Evolutionary conservation across 2,113 vertebrate species (phyloP).

Genomic region (Podarcis cretensis): DNA sequence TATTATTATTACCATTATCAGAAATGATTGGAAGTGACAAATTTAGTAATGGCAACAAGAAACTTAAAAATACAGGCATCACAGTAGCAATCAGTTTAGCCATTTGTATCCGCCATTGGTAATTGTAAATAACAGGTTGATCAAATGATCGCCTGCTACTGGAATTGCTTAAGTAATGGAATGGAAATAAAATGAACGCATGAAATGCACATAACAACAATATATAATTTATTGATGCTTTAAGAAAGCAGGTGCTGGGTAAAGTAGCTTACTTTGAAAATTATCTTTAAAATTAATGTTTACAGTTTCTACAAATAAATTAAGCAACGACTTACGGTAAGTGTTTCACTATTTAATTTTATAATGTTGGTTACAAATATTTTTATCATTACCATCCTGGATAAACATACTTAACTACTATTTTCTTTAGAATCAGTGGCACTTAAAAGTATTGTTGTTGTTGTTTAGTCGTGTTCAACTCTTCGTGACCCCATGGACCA

Average conservation of each 20-base stretch:
- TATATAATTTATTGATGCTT: conserved; percentile 22
- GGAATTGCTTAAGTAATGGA: conserved; percentile 50
- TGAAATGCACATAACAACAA: conserved; percentile 56
- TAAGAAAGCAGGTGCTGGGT: conserved; percentile 8
- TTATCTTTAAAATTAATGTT: background rate
- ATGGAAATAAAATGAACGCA: conserved; percentile 57
- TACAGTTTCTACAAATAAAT: background rate
- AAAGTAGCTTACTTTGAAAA: background rate
- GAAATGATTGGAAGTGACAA: conserved; percentile 50
- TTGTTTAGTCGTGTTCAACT: too few relatives aligned
- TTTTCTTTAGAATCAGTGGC: background rate
- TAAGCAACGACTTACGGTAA: background rate
- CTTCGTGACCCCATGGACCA: too few relatives aligned
- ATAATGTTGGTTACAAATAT: background rate
- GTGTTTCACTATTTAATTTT: background rate
- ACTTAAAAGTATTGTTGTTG: background rate
- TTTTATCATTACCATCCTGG: background rate
- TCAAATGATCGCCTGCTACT: conserved; percentile 43
- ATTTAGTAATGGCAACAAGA: conserved; percentile 18
- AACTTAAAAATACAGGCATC: conserved; percentile 48
- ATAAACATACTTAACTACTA: background rate
- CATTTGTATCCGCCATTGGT: conserved; percentile 59
- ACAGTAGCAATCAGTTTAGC: conserved; percentile 51
- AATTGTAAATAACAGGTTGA: conserved; percentile 55
- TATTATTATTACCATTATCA: conserved; percentile 61